Conservation (phyloP, 2,113 vertebrate genomes). For the Centrocercus urophasianus region DNA sequence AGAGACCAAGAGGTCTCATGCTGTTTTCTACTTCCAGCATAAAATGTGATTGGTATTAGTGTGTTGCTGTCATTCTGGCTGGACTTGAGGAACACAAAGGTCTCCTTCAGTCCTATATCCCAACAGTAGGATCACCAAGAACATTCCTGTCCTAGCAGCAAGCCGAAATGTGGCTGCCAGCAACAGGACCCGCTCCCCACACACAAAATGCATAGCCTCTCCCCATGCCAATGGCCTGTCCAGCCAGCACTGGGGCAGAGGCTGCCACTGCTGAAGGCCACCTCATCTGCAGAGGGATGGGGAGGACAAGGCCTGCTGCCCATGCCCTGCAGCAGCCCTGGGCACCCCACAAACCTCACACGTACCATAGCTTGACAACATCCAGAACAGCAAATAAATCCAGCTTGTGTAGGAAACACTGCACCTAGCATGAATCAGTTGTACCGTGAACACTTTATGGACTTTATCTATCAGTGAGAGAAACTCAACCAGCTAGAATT, state of each 20-base stretch:
- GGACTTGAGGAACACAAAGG: not conserved
- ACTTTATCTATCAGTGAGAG: not conserved
- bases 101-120: not conserved
- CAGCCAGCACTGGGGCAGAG: not conserved
- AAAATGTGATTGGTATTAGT: not conserved
- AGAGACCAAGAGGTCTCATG: not conserved
- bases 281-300: not conserved
- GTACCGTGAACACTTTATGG: not conserved
- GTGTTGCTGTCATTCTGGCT: not conserved
- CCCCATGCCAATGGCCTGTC: rapidly evolving
- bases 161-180: rapidly evolving
- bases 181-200: rapidly evolving
- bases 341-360: not conserved
- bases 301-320: not conserved
- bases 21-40: not conserved
- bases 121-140: not conserved
- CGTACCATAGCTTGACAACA: not conserved
- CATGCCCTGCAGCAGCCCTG: not conserved
- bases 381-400: not conserved
- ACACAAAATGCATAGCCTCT: not conserved
- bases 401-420: not conserved
- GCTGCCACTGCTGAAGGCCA: not conserved
- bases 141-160: not conserved
- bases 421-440: not conserved
- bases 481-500: not conserved